A percentile compares a stretch with the other conserved stretches of the same genome.
phyloP scores from a whole-genome alignment of 2,888 invertebrate genomes.

The Harpalus rufipes region DNA sequence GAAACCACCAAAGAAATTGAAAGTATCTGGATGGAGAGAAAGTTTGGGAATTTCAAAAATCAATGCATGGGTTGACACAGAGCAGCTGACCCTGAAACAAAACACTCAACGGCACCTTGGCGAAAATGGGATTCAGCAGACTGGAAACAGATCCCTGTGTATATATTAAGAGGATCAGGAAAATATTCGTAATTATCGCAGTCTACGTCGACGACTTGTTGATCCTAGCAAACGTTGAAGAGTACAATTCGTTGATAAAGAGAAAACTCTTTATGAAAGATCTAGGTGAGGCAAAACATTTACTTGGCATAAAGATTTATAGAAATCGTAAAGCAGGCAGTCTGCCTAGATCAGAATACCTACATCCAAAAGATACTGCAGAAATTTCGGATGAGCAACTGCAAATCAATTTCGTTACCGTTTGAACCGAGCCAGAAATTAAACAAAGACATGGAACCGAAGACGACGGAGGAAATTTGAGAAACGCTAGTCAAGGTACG shows the following conservation, averaged over 20 bases:
- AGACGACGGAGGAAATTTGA: background rate
- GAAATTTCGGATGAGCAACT: slow-evolving; percentile 65
- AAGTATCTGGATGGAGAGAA: slow-evolving; percentile 10
- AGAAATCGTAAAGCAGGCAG: slow-evolving; percentile 47
- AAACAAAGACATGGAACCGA: slow-evolving; percentile 14
- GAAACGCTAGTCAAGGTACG: slow-evolving; percentile 13
- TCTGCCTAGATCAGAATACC: slow-evolving; percentile 58
- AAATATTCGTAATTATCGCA: background rate
- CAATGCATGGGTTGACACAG: slow-evolving; percentile 60
- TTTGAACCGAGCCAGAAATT: slow-evolving; percentile 60
- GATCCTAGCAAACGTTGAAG: background rate
- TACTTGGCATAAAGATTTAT: slow-evolving; percentile 56
- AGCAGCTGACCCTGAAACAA: slow-evolving; percentile 55
- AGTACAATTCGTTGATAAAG: background rate
- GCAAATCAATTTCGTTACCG: slow-evolving; percentile 66
- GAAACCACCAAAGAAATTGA: background rate
- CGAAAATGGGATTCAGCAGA: slow-evolving; percentile 5
- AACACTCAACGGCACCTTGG: background rate
- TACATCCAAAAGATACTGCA: slow-evolving; percentile 64
- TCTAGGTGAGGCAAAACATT: slow-evolving; percentile 7
- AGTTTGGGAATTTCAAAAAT: slow-evolving; percentile 44
- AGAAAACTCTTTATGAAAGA: slow-evolving; percentile 41
- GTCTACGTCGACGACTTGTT: slow-evolving; percentile 1
- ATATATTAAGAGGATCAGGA: background rate
- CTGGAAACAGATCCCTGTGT: slow-evolving; percentile 44